These are phyloP conservation scores for Ianthella basta DNA, from an alignment of 37 sponge, comb jelly and placozoan species.

Conservation along the genomic window DNA sequence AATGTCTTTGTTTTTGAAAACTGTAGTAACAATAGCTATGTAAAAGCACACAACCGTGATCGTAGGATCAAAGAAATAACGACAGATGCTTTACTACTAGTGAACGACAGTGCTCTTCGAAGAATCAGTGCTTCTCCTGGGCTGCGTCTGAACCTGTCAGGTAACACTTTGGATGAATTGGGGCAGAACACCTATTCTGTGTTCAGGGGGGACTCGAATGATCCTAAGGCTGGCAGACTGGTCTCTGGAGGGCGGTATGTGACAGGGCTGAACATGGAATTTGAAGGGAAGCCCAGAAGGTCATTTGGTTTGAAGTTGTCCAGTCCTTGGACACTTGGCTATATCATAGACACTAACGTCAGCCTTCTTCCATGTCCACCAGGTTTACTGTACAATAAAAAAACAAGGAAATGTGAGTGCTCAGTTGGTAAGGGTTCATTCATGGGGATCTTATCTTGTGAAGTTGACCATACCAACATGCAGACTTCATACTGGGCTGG, in stretches of 20 bases:
- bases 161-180: background rate
- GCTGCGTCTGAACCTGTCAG: background rate
- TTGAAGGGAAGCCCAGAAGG: background rate
- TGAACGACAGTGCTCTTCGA: background rate
- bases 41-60: background rate
- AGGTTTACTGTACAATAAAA: background rate
- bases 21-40: background rate
- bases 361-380: background rate
- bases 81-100: background rate
- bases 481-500: conserved; percentile 9
- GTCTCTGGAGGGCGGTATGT: background rate
- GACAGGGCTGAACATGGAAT: background rate
- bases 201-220: background rate
- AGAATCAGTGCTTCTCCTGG: background rate
- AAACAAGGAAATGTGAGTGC: background rate
- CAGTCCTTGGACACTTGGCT: background rate
- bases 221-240: background rate
- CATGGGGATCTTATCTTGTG: background rate
- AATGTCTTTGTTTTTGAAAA: background rate
- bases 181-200: background rate
- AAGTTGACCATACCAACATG: background rate
- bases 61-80: background rate
- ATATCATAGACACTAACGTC: background rate
- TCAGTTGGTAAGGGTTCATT: background rate
- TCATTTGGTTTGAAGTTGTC: background rate